Percentiles rank a stretch among this genome's conserved stretches.
Evolutionary conservation across 2,113 vertebrate genomes (phyloP).

Genomic region (Oryzias celebensis): DNA sequence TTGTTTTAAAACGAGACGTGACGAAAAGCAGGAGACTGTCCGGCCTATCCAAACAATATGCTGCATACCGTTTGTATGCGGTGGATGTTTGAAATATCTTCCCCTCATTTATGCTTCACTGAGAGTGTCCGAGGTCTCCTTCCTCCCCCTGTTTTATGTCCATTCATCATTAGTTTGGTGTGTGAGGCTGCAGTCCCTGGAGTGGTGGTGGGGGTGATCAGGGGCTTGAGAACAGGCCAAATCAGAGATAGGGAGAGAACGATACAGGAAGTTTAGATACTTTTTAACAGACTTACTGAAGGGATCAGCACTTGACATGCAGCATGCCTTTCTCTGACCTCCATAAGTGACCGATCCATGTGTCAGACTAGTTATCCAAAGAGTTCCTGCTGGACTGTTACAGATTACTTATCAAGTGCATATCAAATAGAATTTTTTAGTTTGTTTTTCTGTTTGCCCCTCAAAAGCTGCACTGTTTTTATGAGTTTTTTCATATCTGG

Average conservation of each 20-base stretch:
- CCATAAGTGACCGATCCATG: slow-evolving; percentile 18
- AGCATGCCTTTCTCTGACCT: slow-evolving; percentile 39
- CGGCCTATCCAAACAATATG: slow-evolving; percentile 27
- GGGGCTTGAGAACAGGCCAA: slow-evolving; percentile 24
- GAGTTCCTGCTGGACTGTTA: slow-evolving; percentile 11
- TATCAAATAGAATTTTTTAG: slow-evolving; percentile 31
- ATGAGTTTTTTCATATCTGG: not conserved
- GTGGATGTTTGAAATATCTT: slow-evolving; percentile 26
- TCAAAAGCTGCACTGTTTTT: not conserved
- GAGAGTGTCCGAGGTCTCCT: slow-evolving; percentile 19
- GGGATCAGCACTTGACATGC: slow-evolving; percentile 56
- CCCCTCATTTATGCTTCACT: not conserved
- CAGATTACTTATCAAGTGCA: slow-evolving; percentile 45
- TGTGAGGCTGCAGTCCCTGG: slow-evolving; percentile 4
- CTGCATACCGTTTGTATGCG: slow-evolving; percentile 21
- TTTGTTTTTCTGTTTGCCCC: slow-evolving; percentile 61
- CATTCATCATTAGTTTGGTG: slow-evolving; percentile 22
- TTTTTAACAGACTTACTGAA: slow-evolving; percentile 66
- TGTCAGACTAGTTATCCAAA: slow-evolving; percentile 49
- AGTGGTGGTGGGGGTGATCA: slow-evolving; percentile 21
- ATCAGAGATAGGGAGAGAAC: slow-evolving; percentile 22
- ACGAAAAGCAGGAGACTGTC: slow-evolving; percentile 24
- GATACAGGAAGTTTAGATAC: slow-evolving; percentile 62
- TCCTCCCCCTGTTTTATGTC: slow-evolving; percentile 27
- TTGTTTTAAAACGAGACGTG: slow-evolving; percentile 12